Base-by-base conservation (phyloP, 64 coral and sea anemone species). In the Stichodactyla mertensii region DNA sequence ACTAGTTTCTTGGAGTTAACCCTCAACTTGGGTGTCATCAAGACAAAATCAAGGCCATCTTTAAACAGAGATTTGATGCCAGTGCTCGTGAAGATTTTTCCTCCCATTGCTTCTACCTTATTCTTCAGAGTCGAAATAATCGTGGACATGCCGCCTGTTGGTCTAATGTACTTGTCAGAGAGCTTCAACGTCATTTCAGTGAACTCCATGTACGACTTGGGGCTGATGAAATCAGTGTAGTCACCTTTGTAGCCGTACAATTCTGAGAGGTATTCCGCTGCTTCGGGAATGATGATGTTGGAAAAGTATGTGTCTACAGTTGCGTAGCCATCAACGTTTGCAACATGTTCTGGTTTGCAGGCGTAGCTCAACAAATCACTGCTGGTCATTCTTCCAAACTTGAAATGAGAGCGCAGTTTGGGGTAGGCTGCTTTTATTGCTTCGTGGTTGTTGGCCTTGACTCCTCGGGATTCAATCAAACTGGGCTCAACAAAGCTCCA, bases 241-340 rank as follows among this genome's bases (percentile, higher is more conserved):
- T 95, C 93, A 10, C 93, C 93, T 87, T 95, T 95, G 52, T 80
- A 95, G 9, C 93, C 93, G 61, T 92, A 95, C 56, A 92, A 84
- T 20, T 95, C 93, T 0, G 93, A 95, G 6, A 95, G 66, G 80
- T 89, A 95, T 54, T 92, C 93, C 13, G 93, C 87, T 16, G 82
- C 93, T 70, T 95, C 93, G 19, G 89, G 93, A 4, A 83, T 89
- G 1, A 95, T 45, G 52, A 88, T 85, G 22, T 95, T 89, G 0
- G 93, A 92, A 80, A 95, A 86, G 53, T 95, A 95, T 6, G 90
- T 89, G n/a, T 92, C 84, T 11, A 92, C 90, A n/a, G 93, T 89
- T 36, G 93, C 78, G 77, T 91, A 95, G 59, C 57, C 55, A 16
- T 71, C 16, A 27, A 90, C 93, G 16, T 88, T 89, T 81, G 87